Evolutionary conservation across 2,113 vertebrate species (phyloP).

Genomic region (Neolamprologus sp.): DNA sequence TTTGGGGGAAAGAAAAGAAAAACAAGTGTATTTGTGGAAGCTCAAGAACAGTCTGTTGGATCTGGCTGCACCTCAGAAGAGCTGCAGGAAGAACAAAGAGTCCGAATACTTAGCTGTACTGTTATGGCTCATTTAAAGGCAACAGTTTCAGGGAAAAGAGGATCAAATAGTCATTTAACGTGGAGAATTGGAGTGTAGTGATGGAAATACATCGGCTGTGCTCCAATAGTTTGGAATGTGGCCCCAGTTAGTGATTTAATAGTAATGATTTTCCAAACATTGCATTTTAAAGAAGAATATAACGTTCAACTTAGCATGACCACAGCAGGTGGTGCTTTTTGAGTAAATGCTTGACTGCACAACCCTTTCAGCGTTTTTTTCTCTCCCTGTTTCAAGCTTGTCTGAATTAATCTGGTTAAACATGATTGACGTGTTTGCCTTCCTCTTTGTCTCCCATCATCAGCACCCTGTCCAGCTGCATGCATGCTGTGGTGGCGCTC

Average conservation of each 20-base stretch:
- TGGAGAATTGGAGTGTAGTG: neutral
- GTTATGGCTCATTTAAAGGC: neutral
- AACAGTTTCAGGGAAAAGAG: slow-evolving; percentile 5
- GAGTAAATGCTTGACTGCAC: neutral
- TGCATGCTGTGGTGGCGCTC: slow-evolving; percentile 92
- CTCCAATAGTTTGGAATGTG: neutral
- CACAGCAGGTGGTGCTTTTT: neutral
- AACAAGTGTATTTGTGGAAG: neutral
- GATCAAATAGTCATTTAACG: slow-evolving; percentile 2
- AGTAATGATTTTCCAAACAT: neutral
- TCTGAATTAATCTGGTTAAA: neutral
- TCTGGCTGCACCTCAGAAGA: neutral
- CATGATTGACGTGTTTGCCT: neutral
- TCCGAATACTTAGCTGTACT: neutral
- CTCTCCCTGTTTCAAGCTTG: neutral
- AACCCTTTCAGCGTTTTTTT: neutral
- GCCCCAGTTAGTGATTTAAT: neutral
- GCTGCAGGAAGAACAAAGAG: slow-evolving; percentile 2
- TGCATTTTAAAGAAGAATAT: neutral
- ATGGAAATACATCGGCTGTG: neutral
- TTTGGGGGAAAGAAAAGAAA: neutral
- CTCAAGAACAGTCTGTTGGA: neutral
- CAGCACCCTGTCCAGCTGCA: slow-evolving; percentile 96
- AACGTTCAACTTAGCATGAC: neutral
- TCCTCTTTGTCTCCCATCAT: slow-evolving; percentile 8